A percentile compares a stretch with the other conserved stretches of the same genome.
Evolutionary conservation across 2,888 invertebrate genomes (phyloP).

Genomic region (Apotomis betuletana): DNA sequence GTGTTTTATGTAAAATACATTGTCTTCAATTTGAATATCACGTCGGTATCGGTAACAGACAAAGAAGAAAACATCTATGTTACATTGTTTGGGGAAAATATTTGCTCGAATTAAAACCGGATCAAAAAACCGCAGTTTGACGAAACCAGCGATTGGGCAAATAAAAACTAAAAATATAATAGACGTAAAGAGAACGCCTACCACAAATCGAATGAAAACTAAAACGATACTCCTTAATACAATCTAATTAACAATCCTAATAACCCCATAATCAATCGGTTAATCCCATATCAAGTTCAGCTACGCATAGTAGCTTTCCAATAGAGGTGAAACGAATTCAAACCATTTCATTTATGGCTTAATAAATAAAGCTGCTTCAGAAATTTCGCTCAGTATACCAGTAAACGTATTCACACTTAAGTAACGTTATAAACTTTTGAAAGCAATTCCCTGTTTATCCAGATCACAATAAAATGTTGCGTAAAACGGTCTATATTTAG

Average conservation of each 20-base stretch:
- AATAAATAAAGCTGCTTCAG: slow-evolving; percentile 27
- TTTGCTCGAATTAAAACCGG: too few species aligned
- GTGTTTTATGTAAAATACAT: too few species aligned
- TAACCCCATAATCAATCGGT: not conserved
- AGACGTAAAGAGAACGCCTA: too few species aligned
- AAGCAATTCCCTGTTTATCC: not conserved
- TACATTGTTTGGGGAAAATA: too few species aligned
- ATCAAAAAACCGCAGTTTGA: too few species aligned
- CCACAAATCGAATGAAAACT: too few species aligned
- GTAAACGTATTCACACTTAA: slow-evolving; percentile 13
- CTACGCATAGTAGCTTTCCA: slow-evolving; percentile 30
- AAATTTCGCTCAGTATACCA: not conserved
- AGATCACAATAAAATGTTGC: slow-evolving; percentile 8
- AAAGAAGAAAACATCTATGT: too few species aligned
- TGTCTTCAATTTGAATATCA: too few species aligned
- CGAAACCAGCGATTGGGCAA: too few species aligned
- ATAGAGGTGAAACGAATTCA: slow-evolving; percentile 54
- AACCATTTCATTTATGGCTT: slow-evolving; percentile 17
- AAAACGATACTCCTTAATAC: too few species aligned
- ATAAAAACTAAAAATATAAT: too few species aligned
- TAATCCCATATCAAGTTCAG: not conserved
- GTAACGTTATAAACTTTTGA: not conserved
- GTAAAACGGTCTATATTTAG: not conserved
- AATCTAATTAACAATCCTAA: not conserved
- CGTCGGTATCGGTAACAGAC: too few species aligned